Conservation (phyloP, 1,140 invertebrate genomes). For the Dreissena rostriformis region DNA sequence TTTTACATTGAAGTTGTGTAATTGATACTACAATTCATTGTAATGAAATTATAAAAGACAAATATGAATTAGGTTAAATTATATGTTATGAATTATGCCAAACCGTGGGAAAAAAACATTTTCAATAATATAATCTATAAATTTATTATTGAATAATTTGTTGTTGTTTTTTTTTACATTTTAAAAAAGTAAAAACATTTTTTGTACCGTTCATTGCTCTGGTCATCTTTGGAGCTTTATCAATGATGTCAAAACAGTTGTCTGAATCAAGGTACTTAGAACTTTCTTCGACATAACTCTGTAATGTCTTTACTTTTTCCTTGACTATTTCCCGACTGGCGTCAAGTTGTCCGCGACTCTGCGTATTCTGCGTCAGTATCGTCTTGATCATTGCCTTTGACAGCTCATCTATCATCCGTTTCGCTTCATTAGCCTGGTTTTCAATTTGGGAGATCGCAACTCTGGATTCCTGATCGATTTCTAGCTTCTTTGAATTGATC, state of each 20-base stretch:
- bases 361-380: conserved; percentile 30
- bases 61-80: no score
- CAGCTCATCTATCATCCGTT: conserved; percentile 40
- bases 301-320: conserved; percentile 42
- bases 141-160: neutral
- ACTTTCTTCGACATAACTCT: conserved; percentile 28
- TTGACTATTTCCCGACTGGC: conserved; percentile 48
- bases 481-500: conserved; percentile 47
- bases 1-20: no score
- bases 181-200: neutral
- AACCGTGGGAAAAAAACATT: no score
- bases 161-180: neutral
- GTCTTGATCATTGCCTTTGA: conserved; percentile 40
- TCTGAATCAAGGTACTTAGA: conserved; percentile 10
- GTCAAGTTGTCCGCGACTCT: conserved; percentile 41
- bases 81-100: no score
- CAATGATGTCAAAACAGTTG: conserved; percentile 29
- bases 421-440: conserved; percentile 48
- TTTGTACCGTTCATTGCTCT: conserved; percentile 27
- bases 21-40: no score
- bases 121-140: neutral
- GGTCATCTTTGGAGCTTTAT: conserved; percentile 3
- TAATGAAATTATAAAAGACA: no score
- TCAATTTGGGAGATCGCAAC: conserved; percentile 44
- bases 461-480: conserved; percentile 51